Evolutionary conservation across 2,888 invertebrate species (phyloP).

Genomic region (Oscheius onirici): DNA sequence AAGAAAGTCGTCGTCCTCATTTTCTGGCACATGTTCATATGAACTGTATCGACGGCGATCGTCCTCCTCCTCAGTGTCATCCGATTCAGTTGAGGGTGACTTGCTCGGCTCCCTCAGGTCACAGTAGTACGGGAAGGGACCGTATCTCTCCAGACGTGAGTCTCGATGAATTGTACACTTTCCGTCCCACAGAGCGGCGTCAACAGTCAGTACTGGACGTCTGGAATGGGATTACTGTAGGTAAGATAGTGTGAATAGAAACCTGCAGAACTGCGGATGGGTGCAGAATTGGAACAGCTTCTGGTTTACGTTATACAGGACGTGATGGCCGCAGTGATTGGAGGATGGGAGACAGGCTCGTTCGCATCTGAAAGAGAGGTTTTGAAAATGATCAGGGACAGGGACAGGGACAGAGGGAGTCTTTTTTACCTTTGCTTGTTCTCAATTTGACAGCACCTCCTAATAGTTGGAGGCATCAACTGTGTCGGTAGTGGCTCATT

Average conservation of each 20-base stretch:
- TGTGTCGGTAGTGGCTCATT: not conserved
- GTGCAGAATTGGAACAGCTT: slow-evolving; percentile 54
- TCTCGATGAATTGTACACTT: slow-evolving; percentile 46
- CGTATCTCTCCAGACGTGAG: slow-evolving; percentile 26
- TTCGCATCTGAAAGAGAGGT: slow-evolving; percentile 38
- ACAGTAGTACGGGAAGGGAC: slow-evolving; percentile 10
- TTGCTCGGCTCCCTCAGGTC: no score
- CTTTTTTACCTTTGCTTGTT: slow-evolving; percentile 25
- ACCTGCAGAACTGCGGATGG: slow-evolving; percentile 39
- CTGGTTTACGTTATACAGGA: slow-evolving; percentile 57
- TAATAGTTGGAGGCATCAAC: slow-evolving; percentile 18
- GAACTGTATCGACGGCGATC: no score
- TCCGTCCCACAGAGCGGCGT: slow-evolving; percentile 49
- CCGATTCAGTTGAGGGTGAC: no score
- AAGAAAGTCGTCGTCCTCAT: no score
- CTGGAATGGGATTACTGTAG: slow-evolving; percentile 2
- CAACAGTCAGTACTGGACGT: slow-evolving; percentile 40
- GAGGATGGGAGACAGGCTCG: slow-evolving; percentile 52
- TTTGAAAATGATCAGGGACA: no score
- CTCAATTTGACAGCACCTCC: slow-evolving; percentile 33
- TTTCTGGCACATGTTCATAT: no score
- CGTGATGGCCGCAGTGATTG: slow-evolving; percentile 57
- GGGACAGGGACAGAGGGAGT: no score
- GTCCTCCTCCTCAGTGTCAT: no score
- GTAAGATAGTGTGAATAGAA: not conserved